Evolutionary conservation across 1,140 invertebrate genomes (phyloP).

Genomic region (Physella acuta): DNA sequence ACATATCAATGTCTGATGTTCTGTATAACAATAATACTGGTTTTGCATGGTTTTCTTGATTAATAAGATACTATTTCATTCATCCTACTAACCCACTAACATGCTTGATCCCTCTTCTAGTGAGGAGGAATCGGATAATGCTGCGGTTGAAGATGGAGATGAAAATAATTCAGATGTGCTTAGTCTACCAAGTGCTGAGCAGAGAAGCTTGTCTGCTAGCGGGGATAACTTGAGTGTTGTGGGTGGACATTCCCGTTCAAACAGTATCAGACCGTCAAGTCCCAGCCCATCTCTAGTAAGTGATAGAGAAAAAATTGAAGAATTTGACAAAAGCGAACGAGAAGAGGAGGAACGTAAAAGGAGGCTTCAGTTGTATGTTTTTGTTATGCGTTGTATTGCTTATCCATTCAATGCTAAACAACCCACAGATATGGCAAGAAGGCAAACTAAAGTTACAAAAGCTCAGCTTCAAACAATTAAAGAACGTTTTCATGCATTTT

Average conservation of each 20-base stretch:
- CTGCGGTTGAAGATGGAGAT: constrained; percentile 58
- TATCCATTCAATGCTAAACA: constrained; percentile 99
- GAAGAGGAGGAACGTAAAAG: constrained; percentile 58
- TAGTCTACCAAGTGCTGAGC: constrained; percentile 55
- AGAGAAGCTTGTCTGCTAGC: constrained; percentile 59
- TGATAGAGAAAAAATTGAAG: constrained; percentile 66
- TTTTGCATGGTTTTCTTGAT: not conserved
- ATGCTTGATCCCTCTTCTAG: constrained; percentile 65
- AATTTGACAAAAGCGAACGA: constrained; percentile 54
- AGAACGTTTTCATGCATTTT: constrained; percentile 84
- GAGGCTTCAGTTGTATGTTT: constrained; percentile 92
- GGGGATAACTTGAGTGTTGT: constrained; percentile 61
- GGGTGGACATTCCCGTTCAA: constrained; percentile 57
- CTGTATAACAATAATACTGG: not conserved
- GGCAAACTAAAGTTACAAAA: constrained; percentile 82
- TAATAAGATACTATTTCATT: not conserved
- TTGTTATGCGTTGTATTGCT: constrained; percentile 95
- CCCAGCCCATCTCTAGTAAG: constrained; percentile 80
- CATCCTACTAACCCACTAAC: constrained; percentile 2
- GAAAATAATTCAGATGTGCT: constrained; percentile 57
- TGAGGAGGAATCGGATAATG: constrained; percentile 59
- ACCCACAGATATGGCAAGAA: constrained; percentile 89
- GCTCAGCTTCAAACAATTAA: constrained; percentile 94
- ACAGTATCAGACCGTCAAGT: constrained; percentile 74
- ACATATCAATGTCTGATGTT: constrained; percentile 4